Base-by-base conservation (phyloP, 2,888 invertebrate species). In the Meandrusa payeni region DNA sequence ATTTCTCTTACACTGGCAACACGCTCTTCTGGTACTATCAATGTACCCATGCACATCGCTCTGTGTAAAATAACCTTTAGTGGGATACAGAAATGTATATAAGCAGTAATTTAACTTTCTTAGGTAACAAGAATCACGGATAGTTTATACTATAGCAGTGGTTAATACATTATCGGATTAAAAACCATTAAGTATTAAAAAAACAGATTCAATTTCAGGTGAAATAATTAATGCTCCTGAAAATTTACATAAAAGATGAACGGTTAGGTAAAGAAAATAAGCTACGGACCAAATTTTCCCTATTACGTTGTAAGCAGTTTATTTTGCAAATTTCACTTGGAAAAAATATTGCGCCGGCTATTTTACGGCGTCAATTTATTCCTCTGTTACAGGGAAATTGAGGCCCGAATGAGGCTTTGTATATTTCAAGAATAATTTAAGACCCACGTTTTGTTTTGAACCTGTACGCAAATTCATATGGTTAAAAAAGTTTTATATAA, bases 301-400 rank as follows among this genome's bases (percentile, higher is more conserved):
- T 27, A 34, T 27, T 34, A 41, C 27, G 4, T 13, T 26, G 27
- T 33, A 27, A 33, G 41, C 41, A 34, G 34, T 27, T 34, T 28
- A 41, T 41, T 41, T 41, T 41, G 11, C 15, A 41, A 28, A 34
- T 28, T 34, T 41, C 20, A 28, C 34, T 11, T 22, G 34, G 22
- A 20, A 9, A 41, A 41, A 41, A 41, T 22, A 41, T 34, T 28
- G 41, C 41, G 27, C 10, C 4, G 10, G 13, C 22, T 41, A 34
- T 41, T 41, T 27, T n/a, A 34, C 28, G 17, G 34, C 34, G 17
- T 22, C 23, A 34, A 41, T 41, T 41, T 41, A 28, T 22, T 28
- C 5, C 22, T 6, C 28, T 4, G 34, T 22, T 22, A 22, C 28
- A 11, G 22, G 27, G 33, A 22, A 9, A 41, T 41, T 34, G 22